Evolutionary conservation across 2,113 vertebrate genomes (phyloP).

Genomic region (Pygoscelis antarcticus): DNA sequence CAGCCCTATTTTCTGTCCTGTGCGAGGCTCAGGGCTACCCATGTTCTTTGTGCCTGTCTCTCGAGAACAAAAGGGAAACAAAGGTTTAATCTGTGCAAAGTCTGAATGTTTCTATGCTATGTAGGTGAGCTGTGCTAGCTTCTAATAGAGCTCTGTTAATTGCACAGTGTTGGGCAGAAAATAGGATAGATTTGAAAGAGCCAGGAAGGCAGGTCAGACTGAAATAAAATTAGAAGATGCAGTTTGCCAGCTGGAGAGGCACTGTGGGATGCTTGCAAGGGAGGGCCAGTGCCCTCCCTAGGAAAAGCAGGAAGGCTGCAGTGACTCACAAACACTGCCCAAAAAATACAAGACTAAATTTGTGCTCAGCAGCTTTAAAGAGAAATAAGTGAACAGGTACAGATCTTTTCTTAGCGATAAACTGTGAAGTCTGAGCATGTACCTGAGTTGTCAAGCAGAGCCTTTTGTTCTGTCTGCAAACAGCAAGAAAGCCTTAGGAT

Average conservation of each 20-base stretch:
- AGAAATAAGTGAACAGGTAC: background rate
- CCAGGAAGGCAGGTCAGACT: background rate
- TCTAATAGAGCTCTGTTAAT: background rate
- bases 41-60: background rate
- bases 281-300: background rate
- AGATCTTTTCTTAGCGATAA: background rate
- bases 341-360: background rate
- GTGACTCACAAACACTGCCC: background rate
- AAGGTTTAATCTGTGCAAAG: background rate
- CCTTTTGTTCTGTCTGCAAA: background rate
- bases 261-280: background rate
- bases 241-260: background rate
- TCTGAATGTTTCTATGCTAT: background rate
- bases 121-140: background rate
- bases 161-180: background rate
- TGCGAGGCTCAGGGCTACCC: background rate
- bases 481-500: background rate
- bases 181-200: background rate
- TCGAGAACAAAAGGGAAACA: background rate
- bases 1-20: background rate
- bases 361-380: background rate
- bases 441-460: background rate
- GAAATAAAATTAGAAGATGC: slow-evolving; percentile 12
- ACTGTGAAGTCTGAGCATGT: background rate
- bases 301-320: background rate